Percentiles rank a stretch among this genome's conserved stretches.
These are phyloP conservation scores for Agrypnus murinus DNA, from an alignment of 2,888 invertebrate species.

Conservation along the genomic window DNA sequence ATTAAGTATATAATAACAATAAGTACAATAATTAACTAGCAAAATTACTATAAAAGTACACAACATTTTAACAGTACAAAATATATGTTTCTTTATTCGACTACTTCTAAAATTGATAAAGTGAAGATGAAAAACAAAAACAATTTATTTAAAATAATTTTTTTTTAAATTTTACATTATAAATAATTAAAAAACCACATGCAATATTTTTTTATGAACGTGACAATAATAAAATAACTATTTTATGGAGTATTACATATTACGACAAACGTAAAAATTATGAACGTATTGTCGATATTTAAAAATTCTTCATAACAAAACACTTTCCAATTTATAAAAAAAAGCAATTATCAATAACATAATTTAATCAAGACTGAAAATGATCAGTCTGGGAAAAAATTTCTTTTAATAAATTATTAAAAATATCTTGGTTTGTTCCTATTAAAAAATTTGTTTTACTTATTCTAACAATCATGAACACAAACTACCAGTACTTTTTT, in stretches of 20 bases:
- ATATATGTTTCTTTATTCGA: not conserved
- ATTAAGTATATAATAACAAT: not conserved
- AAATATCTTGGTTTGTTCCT: slow-evolving; percentile 13
- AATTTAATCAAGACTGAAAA: not conserved
- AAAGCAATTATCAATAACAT: slow-evolving; percentile 6
- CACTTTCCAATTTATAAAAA: slow-evolving; percentile 1
- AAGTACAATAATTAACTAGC: slow-evolving; percentile 10
- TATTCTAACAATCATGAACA: not conserved
- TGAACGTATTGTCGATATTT: slow-evolving; percentile 23
- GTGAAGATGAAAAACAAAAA: not conserved
- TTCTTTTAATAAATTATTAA: slow-evolving; percentile 23
- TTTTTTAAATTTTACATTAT: not conserved
- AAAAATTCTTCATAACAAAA: not conserved
- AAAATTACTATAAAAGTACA: slow-evolving; percentile 13
- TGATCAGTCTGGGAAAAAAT: slow-evolving; percentile 2
- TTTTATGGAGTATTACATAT: slow-evolving; percentile 21
- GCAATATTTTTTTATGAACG: not conserved
- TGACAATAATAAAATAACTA: slow-evolving; percentile 4
- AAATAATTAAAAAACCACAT: not conserved
- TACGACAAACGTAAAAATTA: slow-evolving; percentile 7
- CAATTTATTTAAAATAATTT: not conserved
- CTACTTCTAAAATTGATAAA: not conserved
- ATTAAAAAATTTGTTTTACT: not conserved
- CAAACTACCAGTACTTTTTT: not conserved
- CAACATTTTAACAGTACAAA: slow-evolving; percentile 4